These are phyloP conservation scores for Xenentodon cancila DNA, from an alignment of 2,797 vertebrate species.

Conservation along the genomic window DNA sequence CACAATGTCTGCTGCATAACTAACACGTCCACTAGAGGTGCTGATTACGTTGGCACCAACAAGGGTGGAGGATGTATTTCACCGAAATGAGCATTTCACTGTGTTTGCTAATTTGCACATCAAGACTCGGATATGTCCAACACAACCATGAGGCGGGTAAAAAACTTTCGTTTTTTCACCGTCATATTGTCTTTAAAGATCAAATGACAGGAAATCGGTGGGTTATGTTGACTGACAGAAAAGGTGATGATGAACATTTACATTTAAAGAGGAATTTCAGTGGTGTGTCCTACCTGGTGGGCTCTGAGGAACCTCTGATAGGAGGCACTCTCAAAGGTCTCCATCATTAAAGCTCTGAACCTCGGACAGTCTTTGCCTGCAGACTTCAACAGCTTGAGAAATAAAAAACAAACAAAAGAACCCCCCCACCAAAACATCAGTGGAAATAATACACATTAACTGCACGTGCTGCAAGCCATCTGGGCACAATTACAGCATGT, in stretches of 20 bases:
- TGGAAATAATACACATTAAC: constrained; percentile 26
- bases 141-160: constrained; percentile 15
- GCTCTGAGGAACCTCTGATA: constrained; percentile 80
- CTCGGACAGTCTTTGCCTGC: constrained; percentile 82
- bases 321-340: constrained; percentile 78
- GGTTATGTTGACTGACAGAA: constrained; percentile 23
- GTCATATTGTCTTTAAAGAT: constrained; percentile 25
- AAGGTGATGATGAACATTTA: constrained; percentile 24
- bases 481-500: constrained; percentile 30
- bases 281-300: constrained; percentile 75
- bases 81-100: constrained; percentile 52
- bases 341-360: constrained; percentile 82
- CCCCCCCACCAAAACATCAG: constrained; percentile 26
- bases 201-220: constrained; percentile 4
- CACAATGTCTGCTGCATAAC: constrained; percentile 68
- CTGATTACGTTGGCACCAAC: constrained; percentile 54
- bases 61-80: constrained; percentile 54
- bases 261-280: constrained; percentile 1
- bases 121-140: constrained; percentile 2
- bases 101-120: constrained; percentile 34
- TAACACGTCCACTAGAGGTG: constrained; percentile 68
- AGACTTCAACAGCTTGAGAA: constrained; percentile 82
- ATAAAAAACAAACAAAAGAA: constrained; percentile 43
- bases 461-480: constrained; percentile 26
- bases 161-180: constrained; percentile 19